Conservation (phyloP, 2,797 vertebrate species). For the Fistularia commersonii region DNA sequence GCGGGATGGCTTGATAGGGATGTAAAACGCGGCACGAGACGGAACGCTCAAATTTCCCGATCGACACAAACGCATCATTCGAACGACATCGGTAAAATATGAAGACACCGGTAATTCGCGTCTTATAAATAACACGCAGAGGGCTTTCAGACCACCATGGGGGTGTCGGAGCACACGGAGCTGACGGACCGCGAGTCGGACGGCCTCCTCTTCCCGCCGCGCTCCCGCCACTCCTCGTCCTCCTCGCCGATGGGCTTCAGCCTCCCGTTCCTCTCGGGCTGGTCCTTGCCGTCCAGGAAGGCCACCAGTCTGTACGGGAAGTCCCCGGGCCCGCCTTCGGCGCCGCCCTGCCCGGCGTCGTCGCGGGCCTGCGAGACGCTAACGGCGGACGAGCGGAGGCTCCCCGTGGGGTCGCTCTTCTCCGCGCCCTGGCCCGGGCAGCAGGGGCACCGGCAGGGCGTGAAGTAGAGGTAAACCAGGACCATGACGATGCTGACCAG, state of each 20-base stretch:
- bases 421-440: constrained; percentile 70
- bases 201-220: constrained; percentile 75
- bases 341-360: constrained; percentile 32
- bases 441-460: constrained; percentile 87
- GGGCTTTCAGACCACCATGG: constrained; percentile 85
- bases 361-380: constrained; percentile 83
- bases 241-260: constrained; percentile 81
- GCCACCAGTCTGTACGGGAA: constrained; percentile 73
- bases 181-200: constrained; percentile 89
- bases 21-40: too few relatives aligned
- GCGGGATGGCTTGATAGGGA: too few relatives aligned
- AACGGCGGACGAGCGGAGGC: constrained; percentile 87
- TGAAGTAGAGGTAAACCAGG: constrained; percentile 93
- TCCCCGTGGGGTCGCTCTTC: constrained; percentile 77
- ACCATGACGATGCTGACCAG: constrained; percentile 89
- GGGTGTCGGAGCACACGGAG: constrained; percentile 90
- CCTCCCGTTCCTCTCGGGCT: constrained; percentile 88
- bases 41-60: too few relatives aligned
- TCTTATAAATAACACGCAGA: background rate
- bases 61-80: too few relatives aligned
- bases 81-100: too few relatives aligned
- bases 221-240: constrained; percentile 63
- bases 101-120: background rate
- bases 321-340: constrained; percentile 53
- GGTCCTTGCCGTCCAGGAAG: constrained; percentile 76